Conservation (phyloP, 2,113 vertebrate genomes). For the Ploceus nigricollis region DNA sequence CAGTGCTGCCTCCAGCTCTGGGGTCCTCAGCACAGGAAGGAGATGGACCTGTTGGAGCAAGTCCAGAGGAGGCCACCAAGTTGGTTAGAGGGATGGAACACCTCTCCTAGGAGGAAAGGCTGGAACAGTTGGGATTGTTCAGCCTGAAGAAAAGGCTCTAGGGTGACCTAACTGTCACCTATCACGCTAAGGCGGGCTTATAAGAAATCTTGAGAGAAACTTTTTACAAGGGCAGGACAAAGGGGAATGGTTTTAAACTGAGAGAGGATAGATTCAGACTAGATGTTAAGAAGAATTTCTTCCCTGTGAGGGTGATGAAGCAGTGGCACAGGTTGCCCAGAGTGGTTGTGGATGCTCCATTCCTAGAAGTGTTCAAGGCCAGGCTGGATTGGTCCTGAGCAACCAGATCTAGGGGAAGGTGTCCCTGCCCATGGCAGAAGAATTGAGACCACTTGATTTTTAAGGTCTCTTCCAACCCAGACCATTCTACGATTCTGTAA, state of each 20-base stretch:
- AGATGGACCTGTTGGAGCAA: fast-evolving
- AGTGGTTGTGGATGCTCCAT: not conserved
- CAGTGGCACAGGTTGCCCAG: not conserved
- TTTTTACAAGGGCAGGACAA: not conserved
- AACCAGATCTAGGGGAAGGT: not conserved
- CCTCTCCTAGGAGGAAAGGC: not conserved
- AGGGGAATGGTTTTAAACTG: not conserved
- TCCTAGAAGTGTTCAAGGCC: not conserved
- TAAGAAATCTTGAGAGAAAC: not conserved
- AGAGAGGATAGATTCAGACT: not conserved
- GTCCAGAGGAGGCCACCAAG: not conserved
- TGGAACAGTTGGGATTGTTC: not conserved
- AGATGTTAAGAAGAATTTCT: not conserved
- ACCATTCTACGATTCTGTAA: not conserved
- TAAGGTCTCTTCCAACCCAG: not conserved
- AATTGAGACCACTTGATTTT: not conserved
- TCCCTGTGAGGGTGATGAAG: not conserved
- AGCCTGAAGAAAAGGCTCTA: not conserved
- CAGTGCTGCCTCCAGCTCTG: not conserved
- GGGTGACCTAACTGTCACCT: not conserved
- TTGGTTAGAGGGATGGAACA: not conserved
- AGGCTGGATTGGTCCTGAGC: not conserved
- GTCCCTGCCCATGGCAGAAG: not conserved
- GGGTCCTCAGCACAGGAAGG: not conserved
- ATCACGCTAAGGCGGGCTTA: not conserved